A percentile compares a stretch with the other conserved stretches of the same genome.
Conservation (phyloP, 92 coral and sea anemone genomes). For the Montipora capitata region DNA sequence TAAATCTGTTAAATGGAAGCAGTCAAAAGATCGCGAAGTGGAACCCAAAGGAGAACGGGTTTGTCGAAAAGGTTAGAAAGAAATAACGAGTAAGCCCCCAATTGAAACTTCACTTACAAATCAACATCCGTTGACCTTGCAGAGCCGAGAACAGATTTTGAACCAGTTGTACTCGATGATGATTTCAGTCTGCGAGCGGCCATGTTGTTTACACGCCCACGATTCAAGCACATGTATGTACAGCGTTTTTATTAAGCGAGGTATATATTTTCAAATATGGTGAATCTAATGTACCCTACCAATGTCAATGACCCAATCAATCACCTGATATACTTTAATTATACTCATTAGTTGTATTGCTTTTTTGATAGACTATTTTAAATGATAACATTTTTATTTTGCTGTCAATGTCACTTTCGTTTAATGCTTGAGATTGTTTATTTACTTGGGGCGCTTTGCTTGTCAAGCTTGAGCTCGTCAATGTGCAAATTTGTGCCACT, state of each 20-base stretch:
- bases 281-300: no score
- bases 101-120: constrained; percentile 16
- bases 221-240: constrained; percentile 24
- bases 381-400: no score
- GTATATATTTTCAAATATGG: no score
- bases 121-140: constrained; percentile 17
- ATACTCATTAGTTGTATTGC: no score
- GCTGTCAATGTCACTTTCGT: not conserved
- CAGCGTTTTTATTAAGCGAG: constrained; percentile 5
- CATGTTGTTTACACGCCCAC: constrained; percentile 64
- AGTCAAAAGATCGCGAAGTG: not conserved
- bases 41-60: not conserved
- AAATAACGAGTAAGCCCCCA: not conserved
- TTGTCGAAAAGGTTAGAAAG: not conserved
- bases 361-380: no score
- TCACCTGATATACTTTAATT: no score
- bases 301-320: no score
- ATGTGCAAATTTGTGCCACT: no score
- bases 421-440: no score
- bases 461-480: no score
- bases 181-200: constrained; percentile 44
- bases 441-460: no score
- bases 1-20: not conserved
- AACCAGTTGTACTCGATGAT: not conserved
- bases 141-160: not conserved